Conservation (phyloP, 1,140 invertebrate genomes). For the Globodera rostochiensis region DNA sequence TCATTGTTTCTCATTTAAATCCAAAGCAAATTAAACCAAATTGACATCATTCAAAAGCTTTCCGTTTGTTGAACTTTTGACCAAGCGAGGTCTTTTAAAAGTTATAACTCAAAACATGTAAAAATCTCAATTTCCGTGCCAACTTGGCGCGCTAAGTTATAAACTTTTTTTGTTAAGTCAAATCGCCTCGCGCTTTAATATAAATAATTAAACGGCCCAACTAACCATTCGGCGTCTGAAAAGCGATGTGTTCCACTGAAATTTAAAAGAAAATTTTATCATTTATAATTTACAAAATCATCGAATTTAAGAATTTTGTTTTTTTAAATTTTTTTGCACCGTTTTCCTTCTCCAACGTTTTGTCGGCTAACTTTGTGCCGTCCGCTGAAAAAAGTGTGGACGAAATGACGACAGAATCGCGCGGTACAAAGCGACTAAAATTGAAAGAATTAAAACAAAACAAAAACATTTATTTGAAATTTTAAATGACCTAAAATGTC, state of each 20-base stretch:
- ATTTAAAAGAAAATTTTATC: not conserved
- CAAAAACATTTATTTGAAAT: not conserved
- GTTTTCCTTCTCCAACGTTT: not conserved
- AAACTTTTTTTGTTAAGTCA: not conserved
- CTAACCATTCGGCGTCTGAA: slow-evolving; percentile 9
- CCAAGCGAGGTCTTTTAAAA: no score
- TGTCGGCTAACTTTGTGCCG: not conserved
- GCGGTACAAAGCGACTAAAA: slow-evolving; percentile 42
- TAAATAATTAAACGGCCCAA: not conserved
- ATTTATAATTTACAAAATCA: not conserved
- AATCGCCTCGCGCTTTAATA: no score
- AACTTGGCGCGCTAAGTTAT: no score
- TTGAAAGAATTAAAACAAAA: not conserved
- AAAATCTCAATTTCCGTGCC: no score
- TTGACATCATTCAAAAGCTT: no score
- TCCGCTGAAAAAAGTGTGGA: not conserved
- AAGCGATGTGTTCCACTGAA: slow-evolving; percentile 20
- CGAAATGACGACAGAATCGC: slow-evolving; percentile 31
- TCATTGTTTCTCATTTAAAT: no score
- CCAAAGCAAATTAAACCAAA: no score
- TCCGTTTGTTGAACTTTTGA: no score
- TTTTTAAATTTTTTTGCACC: no score
- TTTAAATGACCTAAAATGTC: slow-evolving; percentile 69
- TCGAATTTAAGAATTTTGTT: not conserved
- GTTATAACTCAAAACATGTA: no score